Evolutionary conservation across 2,113 vertebrate species (phyloP).

Genomic region (Pantherophis guttatus): DNA sequence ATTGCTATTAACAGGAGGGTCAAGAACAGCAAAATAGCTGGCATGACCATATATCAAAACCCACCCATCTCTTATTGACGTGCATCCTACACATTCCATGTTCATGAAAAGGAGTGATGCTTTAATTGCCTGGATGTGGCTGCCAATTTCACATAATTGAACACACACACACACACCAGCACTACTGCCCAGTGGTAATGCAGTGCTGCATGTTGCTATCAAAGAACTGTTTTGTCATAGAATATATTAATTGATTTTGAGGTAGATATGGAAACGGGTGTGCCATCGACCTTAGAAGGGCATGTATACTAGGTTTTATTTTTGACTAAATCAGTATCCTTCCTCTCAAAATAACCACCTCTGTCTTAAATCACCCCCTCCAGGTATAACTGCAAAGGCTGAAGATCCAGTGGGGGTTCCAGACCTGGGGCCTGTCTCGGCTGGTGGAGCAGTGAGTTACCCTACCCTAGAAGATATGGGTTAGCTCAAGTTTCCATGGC

Average conservation of each 20-base stretch:
- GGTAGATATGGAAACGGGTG: not conserved
- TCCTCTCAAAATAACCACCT: not conserved
- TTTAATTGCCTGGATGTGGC: not conserved
- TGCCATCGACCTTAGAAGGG: not conserved
- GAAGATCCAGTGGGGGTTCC: conserved; percentile 47
- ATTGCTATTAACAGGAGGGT: not conserved
- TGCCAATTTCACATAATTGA: not conserved
- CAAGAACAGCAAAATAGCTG: not conserved
- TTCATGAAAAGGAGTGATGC: not conserved
- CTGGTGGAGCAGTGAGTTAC: conserved; percentile 34
- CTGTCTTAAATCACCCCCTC: conserved; percentile 29
- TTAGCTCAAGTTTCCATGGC: conserved; percentile 13
- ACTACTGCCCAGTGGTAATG: not conserved
- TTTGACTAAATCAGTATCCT: not conserved
- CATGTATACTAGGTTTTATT: not conserved
- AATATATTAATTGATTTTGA: not conserved
- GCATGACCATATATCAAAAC: not conserved
- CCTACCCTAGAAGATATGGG: conserved; percentile 35
- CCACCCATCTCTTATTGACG: not conserved
- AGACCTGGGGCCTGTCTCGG: conserved; percentile 38
- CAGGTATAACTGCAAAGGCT: conserved; percentile 69
- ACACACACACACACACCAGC: not conserved
- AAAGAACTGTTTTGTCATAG: not conserved
- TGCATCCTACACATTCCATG: not conserved
- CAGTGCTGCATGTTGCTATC: not conserved